Percentiles rank a stretch among this genome's conserved stretches.
These are phyloP conservation scores for Sclerodermus sp. DNA, from an alignment of 2,888 invertebrate species.

Conservation along the genomic window DNA sequence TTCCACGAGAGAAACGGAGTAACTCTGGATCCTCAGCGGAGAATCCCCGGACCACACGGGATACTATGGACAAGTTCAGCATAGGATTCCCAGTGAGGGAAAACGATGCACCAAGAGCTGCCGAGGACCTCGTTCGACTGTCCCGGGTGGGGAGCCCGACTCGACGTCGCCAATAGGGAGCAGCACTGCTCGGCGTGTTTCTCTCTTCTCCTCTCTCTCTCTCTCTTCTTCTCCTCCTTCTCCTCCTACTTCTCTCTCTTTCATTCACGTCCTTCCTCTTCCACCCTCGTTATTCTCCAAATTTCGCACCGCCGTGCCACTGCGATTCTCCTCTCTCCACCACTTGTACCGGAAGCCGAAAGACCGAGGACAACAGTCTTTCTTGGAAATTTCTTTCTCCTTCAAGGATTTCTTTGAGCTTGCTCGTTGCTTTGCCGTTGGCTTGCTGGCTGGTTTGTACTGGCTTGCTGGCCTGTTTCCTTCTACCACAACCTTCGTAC, in stretches of 20 bases:
- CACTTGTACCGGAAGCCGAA: conserved; percentile 36
- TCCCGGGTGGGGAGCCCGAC: conserved; percentile 39
- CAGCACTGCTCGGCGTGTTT: conserved; percentile 41
- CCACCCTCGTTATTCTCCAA: conserved; percentile 13
- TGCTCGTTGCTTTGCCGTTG: no score
- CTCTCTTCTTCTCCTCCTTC: conserved; percentile 6
- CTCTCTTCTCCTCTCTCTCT: conserved; percentile 15
- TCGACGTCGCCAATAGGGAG: conserved; percentile 42
- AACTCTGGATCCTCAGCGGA: not conserved
- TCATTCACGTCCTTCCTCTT: conserved; percentile 9
- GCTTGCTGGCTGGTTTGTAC: no score
- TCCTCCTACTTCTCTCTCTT: conserved; percentile 23
- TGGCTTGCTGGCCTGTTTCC: no score
- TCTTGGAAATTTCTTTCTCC: no score
- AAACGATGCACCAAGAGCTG: conserved; percentile 25
- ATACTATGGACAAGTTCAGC: no score
- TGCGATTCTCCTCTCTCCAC: conserved; percentile 15
- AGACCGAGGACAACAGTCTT: no score
- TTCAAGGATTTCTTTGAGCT: no score
- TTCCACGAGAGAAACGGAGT: not conserved
- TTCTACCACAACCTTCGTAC: no score
- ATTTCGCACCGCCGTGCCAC: conserved; percentile 9
- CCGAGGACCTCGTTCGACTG: conserved; percentile 40
- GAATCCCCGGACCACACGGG: not conserved
- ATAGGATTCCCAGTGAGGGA: conserved; percentile 24